Base-by-base conservation (phyloP, 2,888 invertebrate species). In the Seira ritae region DNA sequence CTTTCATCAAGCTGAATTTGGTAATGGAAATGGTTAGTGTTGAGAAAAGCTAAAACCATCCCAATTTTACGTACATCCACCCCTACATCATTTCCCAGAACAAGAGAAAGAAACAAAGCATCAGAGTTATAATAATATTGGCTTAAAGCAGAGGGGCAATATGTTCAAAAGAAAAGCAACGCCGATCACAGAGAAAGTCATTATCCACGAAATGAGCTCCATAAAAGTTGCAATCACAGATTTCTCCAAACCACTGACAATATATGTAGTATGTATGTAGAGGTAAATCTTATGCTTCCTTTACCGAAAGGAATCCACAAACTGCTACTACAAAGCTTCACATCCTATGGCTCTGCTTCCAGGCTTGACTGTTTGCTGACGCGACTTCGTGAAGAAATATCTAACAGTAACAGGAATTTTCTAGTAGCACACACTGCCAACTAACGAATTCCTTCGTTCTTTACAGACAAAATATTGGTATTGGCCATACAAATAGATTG, bases 191-290 rank as follows among this genome's bases (percentile, higher is more conserved):
- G n/a, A 17, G 55, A 17, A 55, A 65, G 23, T 65, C 23, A 73
- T 73, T 73, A 65, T 65, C 73, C 73, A 62, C 60, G 24, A 42
- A 73, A 73, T 65, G 73, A 73, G 65, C 22, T 46, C 23, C 31
- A 70, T 70, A 17, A 70, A 46, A 22, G 70, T 1, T 68, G 68
- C 31, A 68, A 68, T 68, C 68, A 68, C 68, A 68, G 68, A 17
- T 17, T 68, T 67, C 12, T 24, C 31, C 55, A 55, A 55, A 31
- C 31, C 8, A 31, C 31, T 31, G 8, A 8, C 8, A 31, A 31
- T 31, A 8, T 8, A 31, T n/a, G n/a, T n/a, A n/a, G n/a, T n/a
- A n/a, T n/a, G n/a, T n/a, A n/a, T n/a, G n/a, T n/a, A n/a, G n/a
- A n/a, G n/a, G n/a, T n/a, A n/a, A n/a, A n/a, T n/a, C n/a, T n/a